Evolutionary conservation across 2,888 invertebrate genomes (phyloP).

Genomic region (Macrophya alboannulata): DNA sequence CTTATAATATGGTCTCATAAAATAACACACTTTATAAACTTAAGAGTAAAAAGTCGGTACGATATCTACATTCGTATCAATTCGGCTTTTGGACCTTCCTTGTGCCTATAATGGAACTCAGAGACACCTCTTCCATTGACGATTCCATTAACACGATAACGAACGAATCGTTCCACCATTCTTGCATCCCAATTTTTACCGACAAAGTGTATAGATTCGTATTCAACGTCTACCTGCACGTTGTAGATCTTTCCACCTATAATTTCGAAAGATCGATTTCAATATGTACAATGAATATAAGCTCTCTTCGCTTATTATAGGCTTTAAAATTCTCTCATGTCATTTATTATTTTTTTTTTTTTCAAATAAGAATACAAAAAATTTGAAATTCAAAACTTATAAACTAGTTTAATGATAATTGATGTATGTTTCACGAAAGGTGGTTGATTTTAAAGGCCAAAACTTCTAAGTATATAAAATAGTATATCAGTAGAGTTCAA

Average conservation of each 20-base stretch:
- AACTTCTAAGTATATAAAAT: not conserved
- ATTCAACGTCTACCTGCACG: conserved; percentile 84
- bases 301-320: not conserved
- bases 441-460: not conserved
- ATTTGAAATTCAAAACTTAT: not conserved
- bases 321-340: not conserved
- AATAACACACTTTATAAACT: not conserved
- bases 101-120: conserved; percentile 87
- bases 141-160: conserved; percentile 82
- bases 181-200: conserved; percentile 87
- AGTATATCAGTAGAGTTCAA: not conserved
- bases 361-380: not conserved
- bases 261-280: conserved; percentile 5
- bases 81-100: conserved; percentile 75
- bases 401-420: not conserved
- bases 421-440: not conserved
- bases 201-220: conserved; percentile 84
- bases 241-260: conserved; percentile 81
- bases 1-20: not conserved
- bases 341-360: too few species aligned
- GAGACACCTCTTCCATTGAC: conserved; percentile 87
- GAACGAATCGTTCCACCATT: conserved; percentile 85
- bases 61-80: not conserved
- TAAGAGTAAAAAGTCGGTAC: not conserved
- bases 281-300: conserved; percentile 7